phyloP scores from a whole-genome alignment of 1,140 invertebrate species.

The Cherax destructor region DNA sequence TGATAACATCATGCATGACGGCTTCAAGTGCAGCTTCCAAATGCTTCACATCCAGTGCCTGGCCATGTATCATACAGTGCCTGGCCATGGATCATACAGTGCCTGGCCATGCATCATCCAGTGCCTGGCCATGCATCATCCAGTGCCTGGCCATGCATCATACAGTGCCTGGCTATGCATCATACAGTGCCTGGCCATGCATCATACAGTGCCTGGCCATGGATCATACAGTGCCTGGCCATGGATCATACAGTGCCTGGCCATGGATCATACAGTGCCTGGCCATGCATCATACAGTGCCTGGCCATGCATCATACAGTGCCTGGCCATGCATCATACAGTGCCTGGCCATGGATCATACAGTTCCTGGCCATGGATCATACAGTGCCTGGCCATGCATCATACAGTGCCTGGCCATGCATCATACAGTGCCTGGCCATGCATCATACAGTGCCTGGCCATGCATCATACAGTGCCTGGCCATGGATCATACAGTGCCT shows the following conservation, averaged over 20 bases:
- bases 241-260: slow-evolving; percentile 51
- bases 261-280: slow-evolving; percentile 29
- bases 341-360: slow-evolving; percentile 50
- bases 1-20: slow-evolving; percentile 11
- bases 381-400: slow-evolving; percentile 54
- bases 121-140: too few species aligned
- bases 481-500: slow-evolving; percentile 29
- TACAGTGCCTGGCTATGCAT: too few species aligned
- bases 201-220: slow-evolving; percentile 47
- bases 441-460: slow-evolving; percentile 16
- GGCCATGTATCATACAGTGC: slow-evolving; percentile 49
- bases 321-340: slow-evolving; percentile 52
- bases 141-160: slow-evolving; percentile 60
- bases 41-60: slow-evolving; percentile 13
- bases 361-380: slow-evolving; percentile 55
- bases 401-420: slow-evolving; percentile 49
- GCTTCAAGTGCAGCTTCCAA: neutral
- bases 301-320: slow-evolving; percentile 50
- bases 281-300: slow-evolving; percentile 49
- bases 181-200: too few species aligned
- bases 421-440: slow-evolving; percentile 47
- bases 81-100: slow-evolving; percentile 50
- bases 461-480: too few species aligned
- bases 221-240: slow-evolving; percentile 47
- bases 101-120: slow-evolving; percentile 50